These are phyloP conservation scores for Eupsittula cactorum DNA, from an alignment of 2,113 vertebrate species.

Conservation along the genomic window DNA sequence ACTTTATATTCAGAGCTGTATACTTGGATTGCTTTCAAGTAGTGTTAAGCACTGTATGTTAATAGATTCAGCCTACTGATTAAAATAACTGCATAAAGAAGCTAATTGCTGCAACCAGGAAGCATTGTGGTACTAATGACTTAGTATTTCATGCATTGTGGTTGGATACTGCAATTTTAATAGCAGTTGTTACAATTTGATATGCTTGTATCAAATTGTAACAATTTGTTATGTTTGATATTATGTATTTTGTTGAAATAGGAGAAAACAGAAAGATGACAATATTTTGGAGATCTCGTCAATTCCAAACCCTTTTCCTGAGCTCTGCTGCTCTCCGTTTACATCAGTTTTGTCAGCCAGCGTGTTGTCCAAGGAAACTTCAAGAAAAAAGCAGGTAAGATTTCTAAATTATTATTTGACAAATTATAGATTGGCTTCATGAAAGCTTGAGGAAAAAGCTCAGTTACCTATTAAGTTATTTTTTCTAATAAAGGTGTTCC, in stretches of 20 bases:
- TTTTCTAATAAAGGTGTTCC: background rate
- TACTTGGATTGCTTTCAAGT: constrained; percentile 49
- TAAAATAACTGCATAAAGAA: constrained; percentile 2
- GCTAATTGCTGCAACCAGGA: constrained; percentile 25
- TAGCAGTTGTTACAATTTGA: constrained; percentile 2
- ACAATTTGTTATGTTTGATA: background rate
- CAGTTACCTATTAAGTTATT: background rate
- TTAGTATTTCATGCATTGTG: background rate
- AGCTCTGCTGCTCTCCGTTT: constrained; percentile 82
- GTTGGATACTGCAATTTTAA: background rate
- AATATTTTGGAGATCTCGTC: constrained; percentile 75
- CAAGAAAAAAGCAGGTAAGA: constrained; percentile 88
- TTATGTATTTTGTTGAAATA: constrained; percentile 74
- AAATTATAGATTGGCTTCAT: background rate
- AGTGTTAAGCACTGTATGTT: constrained; percentile 40
- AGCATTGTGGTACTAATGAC: background rate
- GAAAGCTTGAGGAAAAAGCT: background rate
- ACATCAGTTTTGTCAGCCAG: constrained; percentile 82
- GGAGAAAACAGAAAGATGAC: constrained; percentile 76
- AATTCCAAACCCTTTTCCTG: constrained; percentile 87
- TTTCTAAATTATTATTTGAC: constrained; percentile 31
- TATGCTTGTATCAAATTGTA: background rate
- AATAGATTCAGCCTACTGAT: constrained; percentile 51
- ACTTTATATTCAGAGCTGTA: constrained; percentile 35
- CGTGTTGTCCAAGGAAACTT: constrained; percentile 88